Percentiles rank a stretch among this genome's conserved stretches.
phyloP scores from a whole-genome alignment of 2,888 invertebrate species.

The Tachystola acroxantha region DNA sequence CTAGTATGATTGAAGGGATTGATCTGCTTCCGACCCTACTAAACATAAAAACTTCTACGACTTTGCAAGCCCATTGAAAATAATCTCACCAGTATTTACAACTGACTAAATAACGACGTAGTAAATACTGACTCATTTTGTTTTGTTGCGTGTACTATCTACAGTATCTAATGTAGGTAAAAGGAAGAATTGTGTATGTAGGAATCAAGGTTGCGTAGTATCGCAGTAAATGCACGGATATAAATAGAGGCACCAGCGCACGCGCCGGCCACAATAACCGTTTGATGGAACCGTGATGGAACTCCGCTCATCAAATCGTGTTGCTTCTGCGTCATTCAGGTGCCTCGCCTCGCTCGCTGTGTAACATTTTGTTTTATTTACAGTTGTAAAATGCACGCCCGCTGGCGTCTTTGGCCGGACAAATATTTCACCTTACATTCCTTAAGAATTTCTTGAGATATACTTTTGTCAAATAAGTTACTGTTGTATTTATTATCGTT shows the following conservation, averaged over 20 bases:
- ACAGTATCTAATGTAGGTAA: slow-evolving; percentile 13
- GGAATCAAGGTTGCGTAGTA: slow-evolving; percentile 52
- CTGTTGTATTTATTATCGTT: too few species aligned
- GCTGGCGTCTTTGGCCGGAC: too few species aligned
- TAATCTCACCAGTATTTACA: too few species aligned
- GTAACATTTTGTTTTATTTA: not conserved
- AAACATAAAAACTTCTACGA: too few species aligned
- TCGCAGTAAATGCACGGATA: slow-evolving; percentile 56
- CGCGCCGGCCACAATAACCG: slow-evolving; percentile 24
- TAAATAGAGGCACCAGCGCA: slow-evolving; percentile 51
- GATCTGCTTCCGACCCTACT: too few species aligned
- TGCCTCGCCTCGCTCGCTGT: slow-evolving; percentile 24
- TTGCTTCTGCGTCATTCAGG: slow-evolving; percentile 31
- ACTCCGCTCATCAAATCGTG: slow-evolving; percentile 21
- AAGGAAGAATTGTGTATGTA: slow-evolving; percentile 7
- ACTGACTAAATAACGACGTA: too few species aligned
- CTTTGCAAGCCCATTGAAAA: too few species aligned
- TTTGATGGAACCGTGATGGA: slow-evolving; percentile 43
- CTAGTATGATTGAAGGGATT: too few species aligned
- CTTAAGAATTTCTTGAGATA: too few species aligned
- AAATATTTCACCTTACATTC: too few species aligned
- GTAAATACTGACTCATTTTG: slow-evolving; percentile 2
- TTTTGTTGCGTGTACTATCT: not conserved
- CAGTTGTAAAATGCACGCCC: too few species aligned
- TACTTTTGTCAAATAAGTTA: too few species aligned